These are phyloP conservation scores for Eupithecia subfuscata DNA, from an alignment of 2,888 invertebrate genomes.

Conservation along the genomic window DNA sequence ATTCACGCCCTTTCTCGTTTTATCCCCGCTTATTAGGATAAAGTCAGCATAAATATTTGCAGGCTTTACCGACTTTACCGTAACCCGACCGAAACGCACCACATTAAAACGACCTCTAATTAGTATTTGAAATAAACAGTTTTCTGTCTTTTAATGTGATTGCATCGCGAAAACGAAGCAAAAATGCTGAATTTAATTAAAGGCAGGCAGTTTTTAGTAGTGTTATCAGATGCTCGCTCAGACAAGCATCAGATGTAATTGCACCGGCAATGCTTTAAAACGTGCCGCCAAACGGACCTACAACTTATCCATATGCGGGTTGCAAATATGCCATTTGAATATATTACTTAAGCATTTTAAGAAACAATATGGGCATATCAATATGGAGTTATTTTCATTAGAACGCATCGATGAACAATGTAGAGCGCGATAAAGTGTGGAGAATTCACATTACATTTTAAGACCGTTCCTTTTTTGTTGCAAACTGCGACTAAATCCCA, in stretches of 20 bases:
- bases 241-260: constrained; percentile 78
- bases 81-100: constrained; percentile 23
- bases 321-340: constrained; percentile 33
- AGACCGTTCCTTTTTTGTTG: constrained; percentile 33
- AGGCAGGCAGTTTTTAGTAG: constrained; percentile 67
- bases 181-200: constrained; percentile 76
- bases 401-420: constrained; percentile 29
- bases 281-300: constrained; percentile 65
- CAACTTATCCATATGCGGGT: constrained; percentile 46
- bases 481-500: constrained; percentile 38
- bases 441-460: constrained; percentile 36
- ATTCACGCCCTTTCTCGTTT: constrained; percentile 43
- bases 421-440: constrained; percentile 28
- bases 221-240: constrained; percentile 75
- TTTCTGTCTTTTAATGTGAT: constrained; percentile 59
- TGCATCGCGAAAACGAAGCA: constrained; percentile 55
- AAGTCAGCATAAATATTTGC: constrained; percentile 17
- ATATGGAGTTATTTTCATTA: constrained; percentile 36
- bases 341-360: constrained; percentile 19
- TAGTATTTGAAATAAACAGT: constrained; percentile 60
- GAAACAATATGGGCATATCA: constrained; percentile 21
- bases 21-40: constrained; percentile 46
- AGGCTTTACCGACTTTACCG: constrained; percentile 19
- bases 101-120: constrained; percentile 59
- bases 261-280: constrained; percentile 68